Evolutionary conservation across 30 jellyfish, hydroid and myxozoan species (phyloP), one percentile per base, ranked within the genome.

Genomic region (Hydra vulgaris): DNA sequence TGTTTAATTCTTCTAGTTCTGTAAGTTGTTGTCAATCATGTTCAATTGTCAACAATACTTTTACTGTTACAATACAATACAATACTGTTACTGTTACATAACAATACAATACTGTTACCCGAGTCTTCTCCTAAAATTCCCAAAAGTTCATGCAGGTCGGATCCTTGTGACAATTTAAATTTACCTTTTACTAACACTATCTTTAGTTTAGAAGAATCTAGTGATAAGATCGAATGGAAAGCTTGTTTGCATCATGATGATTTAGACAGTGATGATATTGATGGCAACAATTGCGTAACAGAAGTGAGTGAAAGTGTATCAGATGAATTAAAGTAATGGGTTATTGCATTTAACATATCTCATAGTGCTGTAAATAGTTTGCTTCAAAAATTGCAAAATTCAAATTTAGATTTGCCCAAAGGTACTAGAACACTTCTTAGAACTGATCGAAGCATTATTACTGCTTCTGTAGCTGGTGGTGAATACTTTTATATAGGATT

Each of bases 381-480:
- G 25, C 27, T 69, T 20, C 25, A 23, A 15, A 21, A 3, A 1
- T 69, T 69, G 76, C 76, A 69, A 20, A 69, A 23, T 3, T 23
- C 25, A 21, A 69, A 69, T 69, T 23, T 20, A 69, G 76, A 69
- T 69, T 69, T 40, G 25, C 85, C 85, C 23, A 26, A 40, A 40
- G 85, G 53, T 78, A n/a, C 85, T 53, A n/a, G 85, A 54, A 78
- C 85, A 55, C 79, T 78, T 53, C 85, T 78, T 25, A 26, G 69
- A 54, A 78, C 85, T 25, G 53, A 26, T 53, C 80, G 53, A 40
- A 40, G 12, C 61, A 40, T 40, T 40, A 40, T 40, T 40, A 40
- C 61, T 40, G 61, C 61, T 40, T 40, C 61, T 40, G 61, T 40
- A 40, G 61, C 61, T 78, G 1, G 79, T 25, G 85, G 85, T 27